Evolutionary conservation across 2,113 vertebrate species (phyloP).

Genomic region (Cynoglossus semilaevis): DNA sequence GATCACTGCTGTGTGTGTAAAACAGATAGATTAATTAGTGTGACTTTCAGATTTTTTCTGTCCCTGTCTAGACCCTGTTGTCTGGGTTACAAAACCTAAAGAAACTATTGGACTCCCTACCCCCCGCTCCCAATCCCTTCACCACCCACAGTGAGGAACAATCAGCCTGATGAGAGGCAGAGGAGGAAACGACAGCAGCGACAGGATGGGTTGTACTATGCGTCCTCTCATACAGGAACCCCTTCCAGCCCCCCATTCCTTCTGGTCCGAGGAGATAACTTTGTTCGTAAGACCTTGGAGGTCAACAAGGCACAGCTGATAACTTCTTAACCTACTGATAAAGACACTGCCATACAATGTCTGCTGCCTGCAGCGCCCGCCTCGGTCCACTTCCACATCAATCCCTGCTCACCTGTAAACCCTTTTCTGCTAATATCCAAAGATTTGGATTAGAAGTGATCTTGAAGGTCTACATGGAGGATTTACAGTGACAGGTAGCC

Average conservation of each 20-base stretch:
- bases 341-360: slow-evolving; percentile 34
- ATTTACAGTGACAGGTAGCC: slow-evolving; percentile 58
- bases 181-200: slow-evolving; percentile 79
- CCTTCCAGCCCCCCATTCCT: slow-evolving; percentile 56
- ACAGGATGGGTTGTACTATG: slow-evolving; percentile 81
- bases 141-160: slow-evolving; percentile 73
- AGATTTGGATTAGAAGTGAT: slow-evolving; percentile 50
- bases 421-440: slow-evolving; percentile 13
- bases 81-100: slow-evolving; percentile 34
- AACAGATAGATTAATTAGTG: not conserved
- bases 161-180: slow-evolving; percentile 76
- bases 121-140: slow-evolving; percentile 10
- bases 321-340: slow-evolving; percentile 69
- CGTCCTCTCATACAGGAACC: slow-evolving; percentile 80
- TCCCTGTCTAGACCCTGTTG: slow-evolving; percentile 15
- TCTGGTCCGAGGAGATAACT: slow-evolving; percentile 86
- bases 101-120: slow-evolving; percentile 30
- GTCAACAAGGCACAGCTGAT: slow-evolving; percentile 69
- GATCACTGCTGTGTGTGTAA: slow-evolving; percentile 8
- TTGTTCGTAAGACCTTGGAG: slow-evolving; percentile 66
- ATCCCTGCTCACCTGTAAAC: slow-evolving; percentile 14
- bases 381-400: slow-evolving; percentile 14
- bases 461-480: slow-evolving; percentile 32
- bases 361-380: slow-evolving; percentile 10
- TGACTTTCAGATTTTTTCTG: slow-evolving; percentile 9